phyloP scores from a whole-genome alignment of 64 coral and sea anemone genomes.

The Astreopora myriophthalma region DNA sequence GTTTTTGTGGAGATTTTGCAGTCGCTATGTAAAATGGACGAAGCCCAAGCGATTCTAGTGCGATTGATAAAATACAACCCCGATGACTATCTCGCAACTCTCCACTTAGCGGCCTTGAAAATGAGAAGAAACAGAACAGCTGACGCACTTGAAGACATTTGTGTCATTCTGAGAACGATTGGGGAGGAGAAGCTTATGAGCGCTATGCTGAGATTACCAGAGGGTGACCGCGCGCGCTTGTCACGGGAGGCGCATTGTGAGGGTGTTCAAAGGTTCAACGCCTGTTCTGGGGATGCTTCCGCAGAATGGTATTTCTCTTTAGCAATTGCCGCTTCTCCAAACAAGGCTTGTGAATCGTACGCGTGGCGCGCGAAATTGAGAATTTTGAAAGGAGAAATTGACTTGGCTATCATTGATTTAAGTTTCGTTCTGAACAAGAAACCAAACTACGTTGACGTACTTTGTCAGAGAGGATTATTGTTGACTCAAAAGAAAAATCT shows the following conservation, averaged over 20 bases:
- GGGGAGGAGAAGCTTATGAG: conserved; percentile 64
- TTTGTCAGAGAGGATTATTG: conserved; percentile 54
- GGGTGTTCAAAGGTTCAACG: conserved; percentile 39
- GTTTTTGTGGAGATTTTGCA: conserved; percentile 75
- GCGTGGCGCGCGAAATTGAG: conserved; percentile 54
- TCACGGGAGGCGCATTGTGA: conserved; percentile 66
- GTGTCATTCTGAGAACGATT: conserved; percentile 51
- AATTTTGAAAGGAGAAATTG: conserved; percentile 26
- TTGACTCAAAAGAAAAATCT: conserved; percentile 13
- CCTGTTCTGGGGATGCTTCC: neutral
- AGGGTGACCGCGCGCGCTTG: conserved; percentile 35
- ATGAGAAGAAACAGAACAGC: conserved; percentile 58
- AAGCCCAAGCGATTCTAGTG: conserved; percentile 78
- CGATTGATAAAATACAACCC: conserved; percentile 71
- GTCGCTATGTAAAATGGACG: conserved; percentile 60
- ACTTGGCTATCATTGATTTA: conserved; percentile 66
- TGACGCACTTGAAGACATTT: conserved; percentile 63
- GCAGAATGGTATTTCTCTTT: conserved; percentile 63
- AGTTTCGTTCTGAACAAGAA: conserved; percentile 42
- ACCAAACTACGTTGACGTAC: conserved; percentile 52
- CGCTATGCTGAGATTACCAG: conserved; percentile 25
- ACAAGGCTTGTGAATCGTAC: conserved; percentile 61
- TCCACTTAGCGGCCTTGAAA: conserved; percentile 79
- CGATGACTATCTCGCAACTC: conserved; percentile 36
- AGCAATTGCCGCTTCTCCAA: conserved; percentile 67